These are phyloP conservation scores for Xenentodon cancila DNA, from an alignment of 2,797 vertebrate species.

Conservation along the genomic window DNA sequence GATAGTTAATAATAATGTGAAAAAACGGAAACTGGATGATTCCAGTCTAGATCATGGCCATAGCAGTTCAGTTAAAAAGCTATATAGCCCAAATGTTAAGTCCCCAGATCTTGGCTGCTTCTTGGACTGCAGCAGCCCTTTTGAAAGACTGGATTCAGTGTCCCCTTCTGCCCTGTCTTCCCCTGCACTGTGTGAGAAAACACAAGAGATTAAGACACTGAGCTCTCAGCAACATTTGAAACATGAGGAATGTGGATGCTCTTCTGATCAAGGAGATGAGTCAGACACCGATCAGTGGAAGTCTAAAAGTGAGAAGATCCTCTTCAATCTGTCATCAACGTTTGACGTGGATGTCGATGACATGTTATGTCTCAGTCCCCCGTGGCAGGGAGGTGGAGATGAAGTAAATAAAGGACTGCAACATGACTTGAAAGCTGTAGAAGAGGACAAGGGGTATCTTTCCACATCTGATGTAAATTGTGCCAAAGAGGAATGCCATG, in stretches of 20 bases:
- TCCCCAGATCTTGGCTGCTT: slow-evolving; percentile 50
- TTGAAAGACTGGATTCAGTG: background rate
- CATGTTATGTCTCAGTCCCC: slow-evolving; percentile 61
- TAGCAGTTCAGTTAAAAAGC: slow-evolving; percentile 37
- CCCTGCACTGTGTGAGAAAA: background rate
- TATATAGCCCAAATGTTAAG: background rate
- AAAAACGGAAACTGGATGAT: slow-evolving; percentile 31
- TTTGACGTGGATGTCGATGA: slow-evolving; percentile 59
- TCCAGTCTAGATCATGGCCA: background rate
- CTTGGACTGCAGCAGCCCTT: slow-evolving; percentile 30
- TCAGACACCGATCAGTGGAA: background rate
- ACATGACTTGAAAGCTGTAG: background rate
- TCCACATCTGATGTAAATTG: slow-evolving; percentile 34
- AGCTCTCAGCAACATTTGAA: background rate
- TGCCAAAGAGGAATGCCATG: background rate
- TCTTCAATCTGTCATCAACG: background rate
- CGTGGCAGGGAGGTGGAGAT: background rate
- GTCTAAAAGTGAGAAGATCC: background rate
- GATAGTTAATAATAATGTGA: background rate
- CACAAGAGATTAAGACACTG: background rate
- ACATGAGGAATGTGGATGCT: background rate
- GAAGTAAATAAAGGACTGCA: background rate
- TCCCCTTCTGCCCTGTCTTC: background rate
- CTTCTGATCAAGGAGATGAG: background rate
- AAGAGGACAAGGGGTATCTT: slow-evolving; percentile 55